A percentile compares a stretch with the other conserved stretches of the same genome.
phyloP scores from a whole-genome alignment of 1,140 invertebrate genomes.

The Microplitis demolitor region DNA sequence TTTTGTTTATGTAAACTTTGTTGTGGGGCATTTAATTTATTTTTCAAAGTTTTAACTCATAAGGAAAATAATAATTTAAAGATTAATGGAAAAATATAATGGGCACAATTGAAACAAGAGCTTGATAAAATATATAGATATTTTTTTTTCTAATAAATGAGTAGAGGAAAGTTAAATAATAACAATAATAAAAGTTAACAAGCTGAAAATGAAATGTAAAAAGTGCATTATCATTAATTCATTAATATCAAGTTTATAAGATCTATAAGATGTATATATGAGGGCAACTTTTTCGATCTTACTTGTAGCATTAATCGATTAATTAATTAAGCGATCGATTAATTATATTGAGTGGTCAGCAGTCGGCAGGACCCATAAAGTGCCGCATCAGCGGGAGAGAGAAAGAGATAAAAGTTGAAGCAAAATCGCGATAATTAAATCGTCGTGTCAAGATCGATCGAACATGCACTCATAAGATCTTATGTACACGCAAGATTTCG shows the following conservation, averaged over 20 bases:
- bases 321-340: conserved; percentile 50
- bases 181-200: background rate
- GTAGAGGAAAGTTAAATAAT: background rate
- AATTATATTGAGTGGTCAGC: conserved; percentile 38
- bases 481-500: conserved; percentile 47
- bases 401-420: background rate
- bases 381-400: conserved; percentile 9
- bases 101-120: too few species aligned
- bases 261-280: background rate
- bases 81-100: too few species aligned
- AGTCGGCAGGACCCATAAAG: conserved; percentile 9
- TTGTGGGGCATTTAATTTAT: too few species aligned
- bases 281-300: conserved; percentile 30
- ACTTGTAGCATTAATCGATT: conserved; percentile 41
- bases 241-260: background rate
- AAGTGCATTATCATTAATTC: conserved; percentile 10
- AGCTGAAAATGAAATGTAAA: background rate
- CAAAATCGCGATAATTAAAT: conserved; percentile 45
- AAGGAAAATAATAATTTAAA: too few species aligned
- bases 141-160: background rate
- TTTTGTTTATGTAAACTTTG: too few species aligned
- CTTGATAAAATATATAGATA: too few species aligned
- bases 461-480: conserved; percentile 35
- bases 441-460: conserved; percentile 45
- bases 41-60: too few species aligned